Base-by-base conservation (phyloP, 2,113 vertebrate genomes). In the Gymnobelideus leadbeateri region DNA sequence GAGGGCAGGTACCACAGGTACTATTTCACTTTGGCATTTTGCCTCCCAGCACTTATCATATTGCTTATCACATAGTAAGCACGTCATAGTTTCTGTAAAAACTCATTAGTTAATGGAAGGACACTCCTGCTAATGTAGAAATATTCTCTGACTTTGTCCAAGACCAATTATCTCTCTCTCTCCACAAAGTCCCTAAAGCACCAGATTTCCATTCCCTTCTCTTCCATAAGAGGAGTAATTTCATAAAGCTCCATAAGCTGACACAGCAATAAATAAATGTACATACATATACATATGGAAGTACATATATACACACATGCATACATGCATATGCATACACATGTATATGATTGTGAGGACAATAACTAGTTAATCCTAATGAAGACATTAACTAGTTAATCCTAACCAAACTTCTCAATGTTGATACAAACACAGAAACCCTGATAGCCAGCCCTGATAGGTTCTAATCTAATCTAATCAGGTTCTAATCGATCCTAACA, bases 391-490 rank as follows among this genome's bases (percentile, higher is more conserved):
- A 61, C 28, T 61, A 31, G 28, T 49, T 61, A 92, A 28, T 37
- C 10, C 23, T 47, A 50, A 93, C 95, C 12, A 95, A 90, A 95
- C 26, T 96, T 55, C 23, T 90, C 49, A 68, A 0, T 16, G 10
- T 37, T 91, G 89, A 46, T 28, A 77, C 91, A 26, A 93, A 53
- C 0, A 93, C 26, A 19, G 14, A 24, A 51, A 92, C 91, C 47
- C 47, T 96, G 26, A 90, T 96, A 89, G 89, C 37, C 91, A 93
- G 90, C 91, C 6, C 57, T 68, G 91, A 11, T 51, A 12, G 51
- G 51, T 51, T 11, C 51, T 51, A 51, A 51, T 51, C 47, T 49
- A 49, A 49, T 49, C 47, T 49, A 49, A 49, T 49, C 47, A 49
- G 47, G 47, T 49, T 49, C 47, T 4, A 49, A 49, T 49, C 2